Evolutionary conservation across 2,113 vertebrate species (phyloP), one percentile per base, ranked within the genome.

Genomic region (Neotoma lepida): DNA sequence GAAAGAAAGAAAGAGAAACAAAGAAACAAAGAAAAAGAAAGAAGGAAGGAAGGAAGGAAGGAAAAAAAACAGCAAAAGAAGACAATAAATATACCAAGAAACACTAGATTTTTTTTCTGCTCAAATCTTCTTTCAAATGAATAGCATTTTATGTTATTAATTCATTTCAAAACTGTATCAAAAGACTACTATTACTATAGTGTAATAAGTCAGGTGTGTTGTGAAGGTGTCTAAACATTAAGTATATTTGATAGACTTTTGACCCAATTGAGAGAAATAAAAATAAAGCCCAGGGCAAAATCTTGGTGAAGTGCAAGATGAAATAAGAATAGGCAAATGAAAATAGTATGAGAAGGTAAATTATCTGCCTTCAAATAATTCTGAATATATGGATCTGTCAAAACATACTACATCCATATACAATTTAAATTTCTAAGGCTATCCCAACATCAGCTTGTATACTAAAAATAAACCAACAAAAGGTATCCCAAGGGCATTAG

Each of bases 241-340:
- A 26, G 30, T 22, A 80, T 46, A 7, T 66, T 77, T 61, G 6
- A 87, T 63, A 82, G 22, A 41, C 0, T 78, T 66, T 84, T 89
- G 41, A 17, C 9, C 9, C 90, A 61, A 96, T 44, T 68, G 20
- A 93, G 9, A 18, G 12, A 96, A 95, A 95, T 94, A 91, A 86
- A 92, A 93, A 94, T 87, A 95, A 80, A 91, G 3, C 24, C 46
- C 17, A 68, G 33, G 78, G 28, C 73, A 49, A 89, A 80, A 12
- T 33, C 14, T n/a, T 87, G 66, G 61, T 93, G 78, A 93, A 30
- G 2, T 41, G 86, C 51, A 5, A 74, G 54, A 63, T 49, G 12
- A 88, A 88, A 96, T 88, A 78, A 56, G 73, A 28, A 63, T 70
- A 86, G 82, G 58, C 12, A 91, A 20, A 87, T 84, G 41, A 91